Evolutionary conservation across 2,113 vertebrate species (phyloP).

Genomic region (Erinaceus europaeus): DNA sequence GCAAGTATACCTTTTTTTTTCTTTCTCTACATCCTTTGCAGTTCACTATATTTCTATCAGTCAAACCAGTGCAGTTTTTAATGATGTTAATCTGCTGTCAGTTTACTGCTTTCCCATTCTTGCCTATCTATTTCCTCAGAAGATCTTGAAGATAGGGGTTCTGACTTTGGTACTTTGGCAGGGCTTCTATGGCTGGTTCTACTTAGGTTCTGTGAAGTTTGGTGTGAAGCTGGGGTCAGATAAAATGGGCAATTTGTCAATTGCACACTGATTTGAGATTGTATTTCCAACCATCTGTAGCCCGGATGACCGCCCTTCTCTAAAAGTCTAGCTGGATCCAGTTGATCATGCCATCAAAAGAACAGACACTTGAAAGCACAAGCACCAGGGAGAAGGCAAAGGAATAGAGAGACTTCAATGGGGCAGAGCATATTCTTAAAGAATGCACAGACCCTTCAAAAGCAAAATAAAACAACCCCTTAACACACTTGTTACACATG

Average conservation of each 20-base stretch:
- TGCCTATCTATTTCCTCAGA: slow-evolving; percentile 77
- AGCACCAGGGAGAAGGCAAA: background rate
- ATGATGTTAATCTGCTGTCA: slow-evolving; percentile 32
- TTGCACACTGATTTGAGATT: slow-evolving; percentile 79
- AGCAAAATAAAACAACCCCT: slow-evolving; percentile 28
- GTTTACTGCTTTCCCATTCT: slow-evolving; percentile 68
- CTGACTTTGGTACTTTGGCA: slow-evolving; percentile 63
- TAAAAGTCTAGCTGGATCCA: slow-evolving; percentile 72
- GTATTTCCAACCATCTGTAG: slow-evolving; percentile 82
- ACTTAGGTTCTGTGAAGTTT: slow-evolving; percentile 77
- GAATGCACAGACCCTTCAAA: slow-evolving; percentile 13
- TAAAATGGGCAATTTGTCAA: slow-evolving; percentile 82
- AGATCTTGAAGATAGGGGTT: slow-evolving; percentile 74
- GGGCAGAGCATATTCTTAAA: slow-evolving; percentile 69
- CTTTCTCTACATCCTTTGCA: slow-evolving; percentile 11
- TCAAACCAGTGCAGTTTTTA: background rate
- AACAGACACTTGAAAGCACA: slow-evolving; percentile 66
- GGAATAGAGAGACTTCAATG: background rate
- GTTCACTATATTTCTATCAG: background rate
- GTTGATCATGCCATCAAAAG: slow-evolving; percentile 69
- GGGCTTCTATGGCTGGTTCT: slow-evolving; percentile 71
- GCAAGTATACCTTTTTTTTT: background rate
- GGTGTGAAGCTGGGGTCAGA: slow-evolving; percentile 83
- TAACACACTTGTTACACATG: slow-evolving; percentile 10
- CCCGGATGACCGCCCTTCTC: slow-evolving; percentile 74